Conservation (phyloP, 2,113 vertebrate species). For the Callospermophilus lateralis region DNA sequence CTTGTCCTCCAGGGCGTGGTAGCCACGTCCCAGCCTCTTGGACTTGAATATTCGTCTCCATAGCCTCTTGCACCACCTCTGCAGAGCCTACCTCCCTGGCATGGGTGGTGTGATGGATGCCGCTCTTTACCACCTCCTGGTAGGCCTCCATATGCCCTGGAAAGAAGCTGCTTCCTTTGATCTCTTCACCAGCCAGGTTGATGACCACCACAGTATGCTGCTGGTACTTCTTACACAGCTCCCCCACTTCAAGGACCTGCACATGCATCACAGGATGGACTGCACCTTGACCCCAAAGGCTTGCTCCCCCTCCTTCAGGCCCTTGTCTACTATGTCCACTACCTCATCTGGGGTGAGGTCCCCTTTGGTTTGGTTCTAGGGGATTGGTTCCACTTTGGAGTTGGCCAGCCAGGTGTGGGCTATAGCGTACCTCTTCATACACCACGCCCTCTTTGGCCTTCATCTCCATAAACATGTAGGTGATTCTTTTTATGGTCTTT, state of each 20-base stretch:
- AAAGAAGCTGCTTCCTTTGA: slow-evolving; percentile 77
- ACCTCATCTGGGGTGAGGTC: slow-evolving; percentile 96
- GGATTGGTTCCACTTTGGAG: slow-evolving; percentile 91
- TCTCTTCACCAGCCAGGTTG: slow-evolving; percentile 96
- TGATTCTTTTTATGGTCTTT: slow-evolving; percentile 94
- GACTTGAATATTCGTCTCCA: slow-evolving; percentile 94
- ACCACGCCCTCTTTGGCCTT: slow-evolving; percentile 95
- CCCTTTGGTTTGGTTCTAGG: slow-evolving; percentile 93
- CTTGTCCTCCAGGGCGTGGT: slow-evolving; percentile 92
- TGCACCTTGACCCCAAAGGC: slow-evolving; percentile 95
- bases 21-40: slow-evolving; percentile 96
- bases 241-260: slow-evolving; percentile 86
- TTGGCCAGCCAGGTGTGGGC: slow-evolving; percentile 96
- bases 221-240: slow-evolving; percentile 95
- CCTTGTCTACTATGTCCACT: slow-evolving; percentile 93
- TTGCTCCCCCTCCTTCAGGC: slow-evolving; percentile 93
- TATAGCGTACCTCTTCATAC: slow-evolving; percentile 96
- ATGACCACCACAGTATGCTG: slow-evolving; percentile 93
- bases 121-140: slow-evolving; percentile 91
- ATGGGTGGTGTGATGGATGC: slow-evolving; percentile 96
- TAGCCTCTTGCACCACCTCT: slow-evolving; percentile 93
- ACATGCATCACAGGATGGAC: slow-evolving; percentile 99
- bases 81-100: slow-evolving; percentile 93
- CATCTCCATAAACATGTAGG: slow-evolving; percentile 95
- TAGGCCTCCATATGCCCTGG: slow-evolving; percentile 90